phyloP scores from a whole-genome alignment of 2,888 invertebrate species.

The Leptopilina syphax region DNA sequence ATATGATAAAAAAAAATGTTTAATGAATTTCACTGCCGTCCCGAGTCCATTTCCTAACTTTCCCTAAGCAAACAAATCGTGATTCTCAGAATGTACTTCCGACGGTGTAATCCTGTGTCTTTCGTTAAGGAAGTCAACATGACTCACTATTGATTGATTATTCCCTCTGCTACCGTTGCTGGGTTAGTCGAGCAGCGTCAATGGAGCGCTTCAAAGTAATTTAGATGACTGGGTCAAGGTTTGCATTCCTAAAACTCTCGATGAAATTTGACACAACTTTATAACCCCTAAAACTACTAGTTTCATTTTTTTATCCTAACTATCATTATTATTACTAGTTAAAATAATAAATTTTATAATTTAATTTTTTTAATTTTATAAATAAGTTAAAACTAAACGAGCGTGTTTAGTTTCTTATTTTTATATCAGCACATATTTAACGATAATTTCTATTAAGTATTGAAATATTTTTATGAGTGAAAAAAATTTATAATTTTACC shows the following conservation, averaged over 20 bases:
- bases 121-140: slow-evolving; percentile 51
- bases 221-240: slow-evolving; percentile 19
- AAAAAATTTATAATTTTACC: no score
- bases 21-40: slow-evolving; percentile 11
- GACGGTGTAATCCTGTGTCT: slow-evolving; percentile 46
- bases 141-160: slow-evolving; percentile 50
- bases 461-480: no score
- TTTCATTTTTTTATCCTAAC: no score
- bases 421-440: no score
- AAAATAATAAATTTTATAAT: no score
- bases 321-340: no score
- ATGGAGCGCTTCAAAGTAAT: slow-evolving; percentile 21
- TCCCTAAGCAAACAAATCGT: slow-evolving; percentile 40
- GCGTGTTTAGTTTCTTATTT: no score
- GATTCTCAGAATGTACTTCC: slow-evolving; percentile 36
- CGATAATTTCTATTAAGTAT: no score
- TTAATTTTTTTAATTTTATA: no score
- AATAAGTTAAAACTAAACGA: no score
- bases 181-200: slow-evolving; percentile 42
- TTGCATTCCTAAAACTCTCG: neutral
- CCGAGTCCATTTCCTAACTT: slow-evolving; percentile 33
- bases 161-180: slow-evolving; percentile 50
- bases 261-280: no score
- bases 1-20: neutral
- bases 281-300: neutral